These are phyloP conservation scores for Leuctra nigra DNA, from an alignment of 2,888 invertebrate species.

Conservation along the genomic window DNA sequence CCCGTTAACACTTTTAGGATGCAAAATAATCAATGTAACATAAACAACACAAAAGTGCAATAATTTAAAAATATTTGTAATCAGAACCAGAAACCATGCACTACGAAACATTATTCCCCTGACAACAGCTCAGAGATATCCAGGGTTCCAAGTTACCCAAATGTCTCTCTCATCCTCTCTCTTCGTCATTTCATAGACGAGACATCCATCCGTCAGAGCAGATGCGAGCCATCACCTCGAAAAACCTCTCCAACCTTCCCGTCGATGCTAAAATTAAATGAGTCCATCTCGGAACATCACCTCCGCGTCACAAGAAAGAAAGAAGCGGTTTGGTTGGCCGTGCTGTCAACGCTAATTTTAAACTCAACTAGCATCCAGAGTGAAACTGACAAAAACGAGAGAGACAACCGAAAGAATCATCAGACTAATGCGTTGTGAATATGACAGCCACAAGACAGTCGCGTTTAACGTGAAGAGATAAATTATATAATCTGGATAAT, in stretches of 20 bases:
- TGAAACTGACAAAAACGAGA: slow-evolving; percentile 1
- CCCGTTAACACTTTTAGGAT: too few relatives aligned
- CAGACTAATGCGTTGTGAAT: slow-evolving; percentile 6
- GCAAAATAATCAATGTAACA: neutral
- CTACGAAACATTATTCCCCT: too few relatives aligned
- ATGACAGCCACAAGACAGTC: slow-evolving; percentile 3
- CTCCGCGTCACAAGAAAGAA: neutral
- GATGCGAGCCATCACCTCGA: slow-evolving; percentile 24
- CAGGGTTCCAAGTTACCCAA: too few relatives aligned
- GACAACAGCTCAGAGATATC: too few relatives aligned
- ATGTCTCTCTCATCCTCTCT: too few relatives aligned
- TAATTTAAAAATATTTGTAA: too few relatives aligned
- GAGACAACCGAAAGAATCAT: slow-evolving; percentile 2
- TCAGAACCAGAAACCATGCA: too few relatives aligned
- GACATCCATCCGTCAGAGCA: slow-evolving; percentile 15
- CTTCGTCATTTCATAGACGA: too few relatives aligned
- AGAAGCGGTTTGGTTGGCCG: neutral
- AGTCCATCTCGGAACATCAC: slow-evolving; percentile 21
- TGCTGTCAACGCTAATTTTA: slow-evolving; percentile 27
- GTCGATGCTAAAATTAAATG: slow-evolving; percentile 25
- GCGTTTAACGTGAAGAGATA: neutral
- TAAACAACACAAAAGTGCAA: neutral
- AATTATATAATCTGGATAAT: neutral
- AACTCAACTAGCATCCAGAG: too few relatives aligned
- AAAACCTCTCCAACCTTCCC: neutral